A percentile compares a stretch with the other conserved stretches of the same genome.
Evolutionary conservation across 2,113 vertebrate species (phyloP).

Genomic region (Marmota monax): DNA sequence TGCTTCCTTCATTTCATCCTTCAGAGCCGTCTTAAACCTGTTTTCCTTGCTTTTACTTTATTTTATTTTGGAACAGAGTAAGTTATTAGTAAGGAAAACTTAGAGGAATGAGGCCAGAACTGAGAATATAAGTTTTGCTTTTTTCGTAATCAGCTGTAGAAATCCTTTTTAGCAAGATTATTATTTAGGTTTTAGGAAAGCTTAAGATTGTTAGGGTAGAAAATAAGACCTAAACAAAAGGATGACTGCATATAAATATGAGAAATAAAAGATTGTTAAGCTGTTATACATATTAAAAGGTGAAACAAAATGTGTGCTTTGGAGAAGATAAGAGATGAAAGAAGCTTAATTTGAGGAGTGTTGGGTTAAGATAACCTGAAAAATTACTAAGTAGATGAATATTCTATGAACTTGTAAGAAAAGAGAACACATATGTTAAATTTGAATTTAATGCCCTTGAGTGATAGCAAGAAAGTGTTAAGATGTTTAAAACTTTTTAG

Average conservation of each 20-base stretch:
- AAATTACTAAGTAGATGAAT: background rate
- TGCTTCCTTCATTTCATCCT: background rate
- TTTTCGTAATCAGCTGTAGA: background rate
- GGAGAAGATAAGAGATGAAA: background rate
- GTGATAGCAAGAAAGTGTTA: background rate
- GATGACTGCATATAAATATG: background rate
- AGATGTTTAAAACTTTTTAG: background rate
- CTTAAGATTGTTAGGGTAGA: background rate
- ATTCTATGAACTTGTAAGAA: background rate
- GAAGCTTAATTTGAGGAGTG: background rate
- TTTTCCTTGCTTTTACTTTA: background rate
- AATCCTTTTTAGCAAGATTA: background rate
- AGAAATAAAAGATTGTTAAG: background rate
- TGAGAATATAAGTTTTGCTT: background rate
- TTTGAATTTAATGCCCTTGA: background rate
- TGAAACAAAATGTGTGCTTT: background rate
- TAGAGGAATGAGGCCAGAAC: background rate
- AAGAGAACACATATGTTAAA: background rate
- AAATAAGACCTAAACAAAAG: background rate
- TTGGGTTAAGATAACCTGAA: background rate
- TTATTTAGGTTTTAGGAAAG: background rate
- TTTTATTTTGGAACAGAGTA: background rate
- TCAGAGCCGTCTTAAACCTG: background rate
- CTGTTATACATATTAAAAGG: background rate
- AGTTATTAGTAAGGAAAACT: background rate